phyloP scores from a whole-genome alignment of 2,888 invertebrate species.

The Eupithecia centaureata region DNA sequence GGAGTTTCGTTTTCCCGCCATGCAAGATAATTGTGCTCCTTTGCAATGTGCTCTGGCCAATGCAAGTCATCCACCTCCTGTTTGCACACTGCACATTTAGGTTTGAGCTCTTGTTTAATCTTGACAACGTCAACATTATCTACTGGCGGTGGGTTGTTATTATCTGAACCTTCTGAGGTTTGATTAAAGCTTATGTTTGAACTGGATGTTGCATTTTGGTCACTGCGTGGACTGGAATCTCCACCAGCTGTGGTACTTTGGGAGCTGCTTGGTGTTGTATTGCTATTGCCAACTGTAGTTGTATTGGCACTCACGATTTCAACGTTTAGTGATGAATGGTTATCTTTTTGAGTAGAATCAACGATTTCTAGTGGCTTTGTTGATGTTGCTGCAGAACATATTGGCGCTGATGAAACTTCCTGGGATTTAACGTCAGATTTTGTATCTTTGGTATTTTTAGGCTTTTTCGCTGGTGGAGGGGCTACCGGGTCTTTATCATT shows the following conservation, averaged over 20 bases:
- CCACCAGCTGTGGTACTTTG: background rate
- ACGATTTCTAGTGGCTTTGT: background rate
- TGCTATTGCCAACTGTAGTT: constrained; percentile 6
- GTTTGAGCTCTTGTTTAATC: constrained; percentile 20
- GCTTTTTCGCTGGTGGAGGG: background rate
- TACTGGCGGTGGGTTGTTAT: constrained; percentile 14
- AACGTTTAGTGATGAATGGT: background rate
- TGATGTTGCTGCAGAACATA: background rate
- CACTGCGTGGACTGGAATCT: constrained; percentile 7
- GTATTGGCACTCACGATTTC: background rate
- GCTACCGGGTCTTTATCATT: background rate
- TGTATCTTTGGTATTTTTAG: background rate
- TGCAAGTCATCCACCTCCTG: constrained; percentile 32
- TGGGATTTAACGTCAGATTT: background rate
- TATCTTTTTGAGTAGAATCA: background rate
- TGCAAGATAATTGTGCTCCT: constrained; percentile 55
- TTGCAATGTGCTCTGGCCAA: constrained; percentile 52
- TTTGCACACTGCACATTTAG: constrained; percentile 51
- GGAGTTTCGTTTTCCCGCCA: constrained; percentile 50
- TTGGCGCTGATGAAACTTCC: background rate
- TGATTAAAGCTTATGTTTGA: constrained; percentile 2
- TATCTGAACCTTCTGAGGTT: constrained; percentile 8
- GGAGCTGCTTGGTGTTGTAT: background rate
- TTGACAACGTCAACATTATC: constrained; percentile 4
- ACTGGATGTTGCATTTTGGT: background rate